Evolutionary conservation across 2,888 invertebrate species (phyloP), one percentile per base, ranked within the genome.

Genomic region (Epistrophella euchroma): DNA sequence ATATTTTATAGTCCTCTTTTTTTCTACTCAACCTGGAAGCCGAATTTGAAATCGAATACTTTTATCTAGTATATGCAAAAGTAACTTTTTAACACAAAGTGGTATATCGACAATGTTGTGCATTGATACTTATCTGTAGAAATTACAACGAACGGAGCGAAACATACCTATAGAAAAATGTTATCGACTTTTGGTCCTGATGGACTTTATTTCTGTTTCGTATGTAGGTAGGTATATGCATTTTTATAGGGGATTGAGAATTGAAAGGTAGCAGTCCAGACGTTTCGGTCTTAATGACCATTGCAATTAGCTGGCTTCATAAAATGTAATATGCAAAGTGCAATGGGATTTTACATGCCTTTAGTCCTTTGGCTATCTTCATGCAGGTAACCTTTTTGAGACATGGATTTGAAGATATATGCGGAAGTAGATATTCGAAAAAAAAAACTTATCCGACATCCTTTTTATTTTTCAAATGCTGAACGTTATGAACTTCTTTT

Each of bases 291-390:
- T 81, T 76, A 85, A 85, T 86, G 86, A 77, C 52, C 74, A 35
- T 64, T 43, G 86, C 82, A 86, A 86, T 86, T 86, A 86, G 83
- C 70, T 74, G 78, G 70, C 62, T 74, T 64, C 52, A 56, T 47
- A 64, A 74, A 84, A 74, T 74, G 17, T 74, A 58, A 58, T 70
- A 25, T 68, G 40, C 37, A 60, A 40, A 22, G 22, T 60, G 22
- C 37, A 60, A 7, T 40, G 15, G 60, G 35, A 40, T 13, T 32
- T 22, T 15, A 52, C 50, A n/a, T n/a, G n/a, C n/a, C n/a, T n/a
- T n/a, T n/a, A n/a, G n/a, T n/a, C n/a, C n/a, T 52, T 19, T 9
- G 6, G 3, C 7, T 52, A 7, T 25, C 7, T 15, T 52, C 9
- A 28, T 52, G n/a, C n/a, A 7, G 28, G 9, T n/a, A 28, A 25